Evolutionary conservation across 2,113 vertebrate species (phyloP).

Genomic region (Cinclus mexicanus): DNA sequence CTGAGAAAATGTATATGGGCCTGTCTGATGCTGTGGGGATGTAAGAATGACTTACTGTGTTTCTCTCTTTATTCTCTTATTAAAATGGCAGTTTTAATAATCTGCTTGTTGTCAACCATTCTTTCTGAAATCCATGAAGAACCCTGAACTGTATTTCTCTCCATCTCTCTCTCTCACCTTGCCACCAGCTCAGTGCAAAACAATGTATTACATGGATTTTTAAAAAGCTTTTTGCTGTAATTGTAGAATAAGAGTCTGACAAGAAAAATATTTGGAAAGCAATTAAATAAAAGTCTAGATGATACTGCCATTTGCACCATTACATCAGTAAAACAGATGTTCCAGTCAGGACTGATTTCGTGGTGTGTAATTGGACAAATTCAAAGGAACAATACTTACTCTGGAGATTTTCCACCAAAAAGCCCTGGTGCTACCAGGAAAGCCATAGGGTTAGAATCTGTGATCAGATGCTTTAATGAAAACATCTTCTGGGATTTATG

Average conservation of each 20-base stretch:
- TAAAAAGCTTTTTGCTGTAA: neutral
- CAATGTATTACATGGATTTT: neutral
- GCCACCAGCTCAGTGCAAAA: neutral
- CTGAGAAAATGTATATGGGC: neutral
- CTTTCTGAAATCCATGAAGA: neutral
- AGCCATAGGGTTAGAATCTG: neutral
- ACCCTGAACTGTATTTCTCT: neutral
- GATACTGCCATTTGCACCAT: neutral
- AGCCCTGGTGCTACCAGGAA: neutral
- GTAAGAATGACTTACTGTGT: neutral
- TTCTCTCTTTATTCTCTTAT: neutral
- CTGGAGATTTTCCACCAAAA: neutral
- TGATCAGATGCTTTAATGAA: neutral
- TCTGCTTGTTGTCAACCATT: neutral
- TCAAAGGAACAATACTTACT: neutral
- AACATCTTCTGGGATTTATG: neutral
- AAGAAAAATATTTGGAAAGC: neutral
- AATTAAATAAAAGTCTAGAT: neutral
- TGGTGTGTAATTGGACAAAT: neutral
- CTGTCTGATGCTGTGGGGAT: rapidly evolving
- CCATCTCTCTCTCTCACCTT: neutral
- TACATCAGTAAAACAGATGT: neutral
- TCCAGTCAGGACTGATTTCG: neutral
- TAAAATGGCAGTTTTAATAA: neutral
- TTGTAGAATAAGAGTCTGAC: neutral